These are phyloP conservation scores for Gibbula magus DNA, from an alignment of 2,888 invertebrate genomes.

Conservation along the genomic window DNA sequence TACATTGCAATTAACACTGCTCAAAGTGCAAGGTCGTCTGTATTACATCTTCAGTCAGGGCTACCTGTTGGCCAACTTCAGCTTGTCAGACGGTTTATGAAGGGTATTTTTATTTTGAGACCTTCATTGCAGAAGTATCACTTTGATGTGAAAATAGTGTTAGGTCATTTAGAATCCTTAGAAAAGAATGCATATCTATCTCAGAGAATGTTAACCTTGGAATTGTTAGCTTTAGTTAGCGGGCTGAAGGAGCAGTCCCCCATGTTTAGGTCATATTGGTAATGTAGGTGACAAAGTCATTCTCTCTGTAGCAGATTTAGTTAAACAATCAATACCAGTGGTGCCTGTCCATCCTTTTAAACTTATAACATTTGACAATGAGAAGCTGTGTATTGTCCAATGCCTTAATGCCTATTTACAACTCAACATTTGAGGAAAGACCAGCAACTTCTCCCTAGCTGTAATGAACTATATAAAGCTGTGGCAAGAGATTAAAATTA, in stretches of 20 bases:
- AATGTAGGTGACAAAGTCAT: neutral
- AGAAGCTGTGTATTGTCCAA: neutral
- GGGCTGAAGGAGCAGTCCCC: neutral
- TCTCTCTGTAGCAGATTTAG: neutral
- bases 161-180: neutral
- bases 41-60: neutral
- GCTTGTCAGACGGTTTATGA: neutral
- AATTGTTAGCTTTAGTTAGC: conserved; percentile 3
- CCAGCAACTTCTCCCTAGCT: conserved; percentile 4
- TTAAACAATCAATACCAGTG: neutral
- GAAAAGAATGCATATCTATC: neutral
- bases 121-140: conserved; percentile 9
- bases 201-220: conserved; percentile 15
- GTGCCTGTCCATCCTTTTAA: neutral
- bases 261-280: neutral
- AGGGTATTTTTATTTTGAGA: conserved; percentile 11
- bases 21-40: conserved; percentile 26
- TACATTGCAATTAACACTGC: conserved; percentile 39
- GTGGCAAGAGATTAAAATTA: too few species aligned
- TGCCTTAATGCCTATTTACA: neutral
- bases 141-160: conserved; percentile 5
- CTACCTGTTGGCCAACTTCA: conserved; percentile 22
- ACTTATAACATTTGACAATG: neutral
- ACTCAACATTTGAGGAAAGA: too few species aligned
- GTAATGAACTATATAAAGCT: neutral